Evolutionary conservation across 2,888 invertebrate genomes (phyloP), one percentile per base, ranked within the genome.

Genomic region (Schrankia costaestrigalis): DNA sequence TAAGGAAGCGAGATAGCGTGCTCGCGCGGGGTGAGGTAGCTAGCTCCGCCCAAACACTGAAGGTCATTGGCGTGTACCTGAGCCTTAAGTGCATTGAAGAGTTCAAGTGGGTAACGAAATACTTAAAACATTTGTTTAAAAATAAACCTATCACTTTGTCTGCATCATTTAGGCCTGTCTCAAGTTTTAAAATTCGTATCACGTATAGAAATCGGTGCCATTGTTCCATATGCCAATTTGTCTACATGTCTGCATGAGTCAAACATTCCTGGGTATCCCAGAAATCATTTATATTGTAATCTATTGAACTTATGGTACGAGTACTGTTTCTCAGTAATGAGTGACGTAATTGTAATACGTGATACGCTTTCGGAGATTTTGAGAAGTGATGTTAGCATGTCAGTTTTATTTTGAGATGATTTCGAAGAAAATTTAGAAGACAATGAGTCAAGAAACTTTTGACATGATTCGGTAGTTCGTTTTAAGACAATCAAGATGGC

Each of bases 211-310:
- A 55, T 51, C 38, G 46, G 26, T 33, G 28, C 10, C 40, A 57
- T 56, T 56, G 56, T 56, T 55, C 41, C 38, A 28, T 28, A 35
- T 31, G 37, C 34, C 35, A 31, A 45, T 38, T 46, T 17, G 46
- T 46, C 40, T 44, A 47, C 25, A n/a, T n/a, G n/a, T n/a, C n/a
- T n/a, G n/a, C 27, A 34, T 56, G 50, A 53, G 33, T 58, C 56
- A 58, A 48, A 31, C 51, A 50, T 57, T 56, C 51, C 45, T 54
- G 56, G 60, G 46, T 48, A 27, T 48, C 13, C 46, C 47, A 56
- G 35, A 47, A 45, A 27, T 35, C 8, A 40, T 44, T 46, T 38
- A 38, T 41, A 57, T 47, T 55, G 49, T 49, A 22, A 48, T 48
- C 41, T 26, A n/a, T n/a, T n/a, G 8, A 33, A 40, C 43, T 40